Evolutionary conservation across 2,888 invertebrate genomes (phyloP), one percentile per base, ranked within the genome.

Genomic region (Homarus gammarus): DNA sequence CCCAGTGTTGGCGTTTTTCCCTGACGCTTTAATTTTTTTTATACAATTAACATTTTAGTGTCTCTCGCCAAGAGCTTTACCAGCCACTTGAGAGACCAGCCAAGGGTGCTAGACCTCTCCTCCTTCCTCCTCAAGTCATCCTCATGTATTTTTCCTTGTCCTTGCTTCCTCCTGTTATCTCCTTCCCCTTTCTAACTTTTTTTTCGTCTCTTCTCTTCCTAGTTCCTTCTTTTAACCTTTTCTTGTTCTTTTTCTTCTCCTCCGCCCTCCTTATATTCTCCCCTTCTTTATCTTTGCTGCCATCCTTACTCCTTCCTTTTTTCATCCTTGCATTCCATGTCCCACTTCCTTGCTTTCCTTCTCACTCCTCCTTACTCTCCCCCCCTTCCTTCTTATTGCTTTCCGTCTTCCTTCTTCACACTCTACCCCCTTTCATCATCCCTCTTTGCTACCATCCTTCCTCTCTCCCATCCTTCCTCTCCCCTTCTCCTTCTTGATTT

Each of bases 381-480:
- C 31, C 12, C 70, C 0, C 38, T 18, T 31, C 40, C 1, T 0
- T 22, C 38, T 15, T 6, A 33, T 61, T 27, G 38, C 83, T 51
- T 49, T 33, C 6, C 79, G 31, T 15, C 1, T 79, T 27, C 49
- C 79, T 1, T n/a, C n/a, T n/a, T n/a, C n/a, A n/a, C n/a, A n/a
- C n/a, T n/a, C n/a, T n/a, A n/a, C n/a, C 56, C 56, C 27, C 49
- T 49, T 6, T 79, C 79, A 5, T 44, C 18, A 27, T 44, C 49
- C 27, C 44, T 31, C n/a, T 73, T 73, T 38, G 40, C 73, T 73
- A 22, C 38, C 72, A 22, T 18, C 22, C 33, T n/a, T 31, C 49
- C 33, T 27, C 51, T 77, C 77, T 77, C 44, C 22, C 77, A 27
- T 27, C 18, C 56, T n/a, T 27, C 38, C 79, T 33, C 61, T n/a